A percentile compares a stretch with the other conserved stretches of the same genome.
phyloP scores from a whole-genome alignment of 2,113 vertebrate genomes.

The Fregetta grallaria region DNA sequence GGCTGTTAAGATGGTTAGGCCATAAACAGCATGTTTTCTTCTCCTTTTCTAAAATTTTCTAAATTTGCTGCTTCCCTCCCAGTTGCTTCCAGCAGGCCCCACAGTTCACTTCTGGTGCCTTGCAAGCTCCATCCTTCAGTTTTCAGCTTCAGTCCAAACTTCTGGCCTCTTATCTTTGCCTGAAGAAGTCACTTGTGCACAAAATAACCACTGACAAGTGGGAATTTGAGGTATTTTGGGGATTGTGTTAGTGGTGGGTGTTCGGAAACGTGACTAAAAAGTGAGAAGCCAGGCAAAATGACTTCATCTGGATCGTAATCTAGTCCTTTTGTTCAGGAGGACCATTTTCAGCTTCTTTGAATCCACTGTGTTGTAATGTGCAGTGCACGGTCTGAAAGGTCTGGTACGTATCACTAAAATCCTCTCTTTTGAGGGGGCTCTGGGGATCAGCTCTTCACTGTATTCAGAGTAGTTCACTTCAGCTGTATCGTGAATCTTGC shows the following conservation, averaged over 20 bases:
- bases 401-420: neutral
- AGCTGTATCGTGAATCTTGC: neutral
- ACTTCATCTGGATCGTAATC: neutral
- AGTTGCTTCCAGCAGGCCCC: neutral
- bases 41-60: no score
- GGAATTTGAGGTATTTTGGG: neutral
- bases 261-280: neutral
- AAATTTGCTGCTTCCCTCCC: neutral
- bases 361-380: rapidly evolving
- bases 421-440: neutral
- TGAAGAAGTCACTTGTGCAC: neutral
- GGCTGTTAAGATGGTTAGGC: neutral
- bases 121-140: neutral
- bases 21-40: neutral
- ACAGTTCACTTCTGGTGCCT: neutral
- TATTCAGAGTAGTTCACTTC: neutral
- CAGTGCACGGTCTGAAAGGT: neutral
- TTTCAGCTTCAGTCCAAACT: neutral
- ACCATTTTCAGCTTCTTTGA: neutral
- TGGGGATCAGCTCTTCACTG: neutral
- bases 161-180: neutral
- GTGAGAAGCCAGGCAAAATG: neutral
- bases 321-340: neutral
- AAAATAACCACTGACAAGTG: neutral
- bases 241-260: neutral